phyloP scores from a whole-genome alignment of 37 sponge, comb jelly and placozoan genomes.

The Halisarca cf. caerulea region DNA sequence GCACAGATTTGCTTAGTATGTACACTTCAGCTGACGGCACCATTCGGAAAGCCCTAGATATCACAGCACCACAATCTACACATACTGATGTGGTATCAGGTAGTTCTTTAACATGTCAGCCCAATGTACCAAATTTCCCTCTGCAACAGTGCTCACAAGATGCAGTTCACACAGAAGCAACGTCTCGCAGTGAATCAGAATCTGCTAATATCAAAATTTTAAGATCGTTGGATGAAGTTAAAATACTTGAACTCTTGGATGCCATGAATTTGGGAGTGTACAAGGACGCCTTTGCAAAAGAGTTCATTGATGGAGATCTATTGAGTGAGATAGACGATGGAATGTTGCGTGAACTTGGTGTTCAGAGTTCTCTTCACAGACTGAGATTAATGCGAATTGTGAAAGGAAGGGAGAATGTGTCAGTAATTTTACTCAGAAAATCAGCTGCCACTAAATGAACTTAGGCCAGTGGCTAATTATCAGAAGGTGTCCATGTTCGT shows the following conservation, averaged over 20 bases:
- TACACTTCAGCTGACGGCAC: too few relatives aligned
- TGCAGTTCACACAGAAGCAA: not conserved
- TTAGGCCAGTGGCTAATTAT: too few relatives aligned
- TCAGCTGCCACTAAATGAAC: too few relatives aligned
- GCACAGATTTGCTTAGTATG: too few relatives aligned
- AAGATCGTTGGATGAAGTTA: not conserved
- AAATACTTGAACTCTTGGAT: not conserved
- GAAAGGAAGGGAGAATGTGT: not conserved
- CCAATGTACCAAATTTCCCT: too few relatives aligned
- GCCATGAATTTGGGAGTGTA: slow-evolving; percentile 3
- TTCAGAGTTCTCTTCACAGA: not conserved
- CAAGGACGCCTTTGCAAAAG: not conserved
- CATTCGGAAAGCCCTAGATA: too few relatives aligned
- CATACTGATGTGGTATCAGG: too few relatives aligned
- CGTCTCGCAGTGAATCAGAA: not conserved
- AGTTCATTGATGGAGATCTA: slow-evolving; percentile 12
- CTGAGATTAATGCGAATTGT: slow-evolving; percentile 7
- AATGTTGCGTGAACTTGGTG: slow-evolving; percentile 6
- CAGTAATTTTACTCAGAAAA: too few relatives aligned
- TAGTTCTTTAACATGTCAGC: too few relatives aligned
- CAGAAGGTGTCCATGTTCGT: too few relatives aligned
- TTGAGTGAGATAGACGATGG: not conserved
- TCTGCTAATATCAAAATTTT: not conserved
- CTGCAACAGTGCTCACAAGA: not conserved
- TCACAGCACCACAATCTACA: too few relatives aligned